Percentiles rank a stretch among this genome's conserved stretches.
phyloP scores from a whole-genome alignment of 2,113 vertebrate genomes.

The Arothron firmamentum region DNA sequence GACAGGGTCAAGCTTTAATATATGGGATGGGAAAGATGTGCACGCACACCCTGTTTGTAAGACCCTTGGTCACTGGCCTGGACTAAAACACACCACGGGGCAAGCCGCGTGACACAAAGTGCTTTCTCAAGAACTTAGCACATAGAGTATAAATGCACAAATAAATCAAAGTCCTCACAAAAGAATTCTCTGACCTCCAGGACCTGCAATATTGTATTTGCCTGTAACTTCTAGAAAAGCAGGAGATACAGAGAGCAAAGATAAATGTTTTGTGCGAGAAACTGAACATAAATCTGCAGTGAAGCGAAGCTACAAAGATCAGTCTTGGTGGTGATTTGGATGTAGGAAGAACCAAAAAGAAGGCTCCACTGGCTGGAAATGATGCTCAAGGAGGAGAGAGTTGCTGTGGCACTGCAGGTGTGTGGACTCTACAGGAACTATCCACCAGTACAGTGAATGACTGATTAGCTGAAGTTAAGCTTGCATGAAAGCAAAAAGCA shows the following conservation, averaged over 20 bases:
- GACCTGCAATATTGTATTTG: conserved; percentile 39
- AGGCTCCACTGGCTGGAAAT: too few species aligned
- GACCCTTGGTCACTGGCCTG: conserved; percentile 62
- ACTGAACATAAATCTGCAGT: conserved; percentile 1
- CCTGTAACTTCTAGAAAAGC: conserved; percentile 30
- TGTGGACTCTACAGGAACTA: conserved; percentile 17
- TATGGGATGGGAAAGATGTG: conserved; percentile 54
- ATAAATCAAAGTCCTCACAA: conserved; percentile 67
- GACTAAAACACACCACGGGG: conserved; percentile 52
- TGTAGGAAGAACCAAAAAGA: not conserved
- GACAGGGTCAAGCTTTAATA: conserved; percentile 64
- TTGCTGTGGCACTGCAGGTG: too few species aligned
- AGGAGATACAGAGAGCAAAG: not conserved
- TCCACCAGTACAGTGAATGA: conserved; percentile 37
- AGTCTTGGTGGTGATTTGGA: conserved; percentile 9
- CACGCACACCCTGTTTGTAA: conserved; percentile 63
- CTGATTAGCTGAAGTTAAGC: conserved; percentile 30
- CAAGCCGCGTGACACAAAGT: conserved; percentile 57
- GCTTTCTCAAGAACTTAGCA: conserved; percentile 55
- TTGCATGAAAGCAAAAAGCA: not conserved
- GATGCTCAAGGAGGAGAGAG: too few species aligned
- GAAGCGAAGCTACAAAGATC: conserved; percentile 11
- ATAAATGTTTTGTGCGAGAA: conserved; percentile 10
- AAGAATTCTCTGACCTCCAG: conserved; percentile 48
- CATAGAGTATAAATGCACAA: conserved; percentile 66